These are phyloP conservation scores for Serinus canaria DNA, from an alignment of 2,113 vertebrate genomes.

Conservation along the genomic window DNA sequence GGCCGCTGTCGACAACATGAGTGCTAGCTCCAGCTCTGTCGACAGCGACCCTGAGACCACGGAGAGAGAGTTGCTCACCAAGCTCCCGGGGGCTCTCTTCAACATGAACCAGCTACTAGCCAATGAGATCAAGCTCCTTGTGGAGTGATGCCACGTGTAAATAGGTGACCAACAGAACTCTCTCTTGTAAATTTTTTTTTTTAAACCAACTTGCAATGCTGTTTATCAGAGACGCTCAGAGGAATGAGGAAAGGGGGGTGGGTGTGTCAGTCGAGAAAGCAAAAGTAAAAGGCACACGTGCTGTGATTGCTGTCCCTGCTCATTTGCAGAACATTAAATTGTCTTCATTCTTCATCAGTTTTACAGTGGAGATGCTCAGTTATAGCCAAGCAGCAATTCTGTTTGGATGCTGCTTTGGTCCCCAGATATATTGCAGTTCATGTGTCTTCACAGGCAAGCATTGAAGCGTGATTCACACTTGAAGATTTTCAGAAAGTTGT, in stretches of 20 bases:
- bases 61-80: conserved; percentile 81
- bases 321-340: not conserved
- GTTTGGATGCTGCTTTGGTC: conserved; percentile 19
- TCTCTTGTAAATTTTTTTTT: conserved; percentile 70
- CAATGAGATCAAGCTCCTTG: conserved; percentile 83
- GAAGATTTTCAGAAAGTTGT: conserved; percentile 30
- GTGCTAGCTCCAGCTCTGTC: conserved; percentile 85
- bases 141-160: conserved; percentile 75
- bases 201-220: conserved; percentile 79
- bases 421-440: not conserved
- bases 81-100: conserved; percentile 81
- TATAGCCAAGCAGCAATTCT: not conserved
- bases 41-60: conserved; percentile 85
- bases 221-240: conserved; percentile 74
- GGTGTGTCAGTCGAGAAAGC: not conserved
- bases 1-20: conserved; percentile 82
- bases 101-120: conserved; percentile 85
- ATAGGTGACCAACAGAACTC: conserved; percentile 71
- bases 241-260: conserved; percentile 12
- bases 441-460: not conserved
- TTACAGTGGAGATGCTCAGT: not conserved
- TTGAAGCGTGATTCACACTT: not conserved
- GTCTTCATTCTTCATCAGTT: not conserved
- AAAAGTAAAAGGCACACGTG: conserved; percentile 2
- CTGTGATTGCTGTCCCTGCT: conserved; percentile 20